phyloP scores from a whole-genome alignment of 2,888 invertebrate species.

The Syrphus vitripennis region DNA sequence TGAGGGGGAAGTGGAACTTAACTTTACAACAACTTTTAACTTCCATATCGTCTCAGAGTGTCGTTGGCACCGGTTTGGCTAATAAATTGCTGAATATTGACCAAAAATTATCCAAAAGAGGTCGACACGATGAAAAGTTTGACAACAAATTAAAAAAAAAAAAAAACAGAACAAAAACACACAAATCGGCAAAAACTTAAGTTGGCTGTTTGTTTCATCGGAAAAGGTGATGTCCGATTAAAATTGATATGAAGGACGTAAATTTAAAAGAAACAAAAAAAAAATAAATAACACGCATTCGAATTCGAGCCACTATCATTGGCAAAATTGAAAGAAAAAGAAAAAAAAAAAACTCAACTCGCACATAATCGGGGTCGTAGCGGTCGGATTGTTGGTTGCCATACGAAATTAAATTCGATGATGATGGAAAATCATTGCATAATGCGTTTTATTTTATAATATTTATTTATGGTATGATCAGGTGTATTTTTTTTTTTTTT shows the following conservation, averaged over 20 bases:
- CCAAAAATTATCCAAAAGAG: conserved; percentile 21
- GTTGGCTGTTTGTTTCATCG: background rate
- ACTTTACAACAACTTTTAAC: background rate
- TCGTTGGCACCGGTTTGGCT: conserved; percentile 42
- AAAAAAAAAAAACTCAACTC: conserved; percentile 31
- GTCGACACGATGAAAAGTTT: conserved; percentile 1
- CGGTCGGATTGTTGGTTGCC: conserved; percentile 4
- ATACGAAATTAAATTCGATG: conserved; percentile 21
- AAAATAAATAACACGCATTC: background rate
- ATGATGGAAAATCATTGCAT: conserved; percentile 45
- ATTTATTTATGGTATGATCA: conserved; percentile 28
- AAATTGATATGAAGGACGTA: conserved; percentile 2
- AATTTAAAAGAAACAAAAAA: background rate
- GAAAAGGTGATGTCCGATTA: conserved; percentile 9
- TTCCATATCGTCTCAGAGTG: background rate
- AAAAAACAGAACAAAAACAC: too few species aligned
- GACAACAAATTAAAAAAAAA: background rate
- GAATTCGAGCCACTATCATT: background rate
- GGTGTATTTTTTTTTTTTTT: conserved; percentile 11
- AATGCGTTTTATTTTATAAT: conserved; percentile 19
- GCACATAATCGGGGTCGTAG: conserved; percentile 19
- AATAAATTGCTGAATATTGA: conserved; percentile 24
- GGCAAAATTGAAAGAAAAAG: conserved; percentile 1
- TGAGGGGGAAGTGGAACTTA: background rate
- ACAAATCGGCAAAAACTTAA: background rate